Conservation (phyloP, 2,797 vertebrate species). For the Lepilemur septentrionalis region DNA sequence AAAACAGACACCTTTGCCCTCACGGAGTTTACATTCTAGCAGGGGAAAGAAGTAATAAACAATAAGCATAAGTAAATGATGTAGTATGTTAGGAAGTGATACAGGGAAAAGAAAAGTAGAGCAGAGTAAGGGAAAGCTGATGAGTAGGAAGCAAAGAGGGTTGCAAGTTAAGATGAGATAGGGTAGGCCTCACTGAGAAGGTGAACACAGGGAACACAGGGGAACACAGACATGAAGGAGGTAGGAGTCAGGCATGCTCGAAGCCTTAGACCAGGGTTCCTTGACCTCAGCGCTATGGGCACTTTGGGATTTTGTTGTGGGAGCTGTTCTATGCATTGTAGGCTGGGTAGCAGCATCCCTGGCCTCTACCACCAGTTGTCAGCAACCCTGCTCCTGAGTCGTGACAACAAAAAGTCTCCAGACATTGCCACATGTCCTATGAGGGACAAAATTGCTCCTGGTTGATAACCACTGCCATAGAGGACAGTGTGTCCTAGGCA, state of each 20-base stretch:
- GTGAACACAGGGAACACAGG: background rate
- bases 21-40: background rate
- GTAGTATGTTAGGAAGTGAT: background rate
- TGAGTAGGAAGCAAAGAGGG: background rate
- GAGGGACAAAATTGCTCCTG: background rate
- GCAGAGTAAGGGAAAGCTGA: background rate
- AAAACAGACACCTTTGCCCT: background rate
- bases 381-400: background rate
- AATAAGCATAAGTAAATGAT: background rate
- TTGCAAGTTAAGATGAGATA: background rate
- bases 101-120: background rate
- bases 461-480: background rate
- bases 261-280: background rate
- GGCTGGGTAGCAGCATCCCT: background rate
- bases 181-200: background rate
- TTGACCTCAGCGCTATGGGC: background rate
- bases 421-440: background rate
- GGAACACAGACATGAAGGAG: background rate
- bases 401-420: background rate
- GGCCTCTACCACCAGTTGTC: background rate
- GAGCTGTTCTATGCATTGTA: background rate
- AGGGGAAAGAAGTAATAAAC: background rate
- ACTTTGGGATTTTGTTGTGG: background rate
- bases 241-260: background rate
- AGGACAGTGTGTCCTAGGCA: background rate